These are phyloP conservation scores for Agapostemon virescens DNA, from an alignment of 2,888 invertebrate species.

Conservation along the genomic window DNA sequence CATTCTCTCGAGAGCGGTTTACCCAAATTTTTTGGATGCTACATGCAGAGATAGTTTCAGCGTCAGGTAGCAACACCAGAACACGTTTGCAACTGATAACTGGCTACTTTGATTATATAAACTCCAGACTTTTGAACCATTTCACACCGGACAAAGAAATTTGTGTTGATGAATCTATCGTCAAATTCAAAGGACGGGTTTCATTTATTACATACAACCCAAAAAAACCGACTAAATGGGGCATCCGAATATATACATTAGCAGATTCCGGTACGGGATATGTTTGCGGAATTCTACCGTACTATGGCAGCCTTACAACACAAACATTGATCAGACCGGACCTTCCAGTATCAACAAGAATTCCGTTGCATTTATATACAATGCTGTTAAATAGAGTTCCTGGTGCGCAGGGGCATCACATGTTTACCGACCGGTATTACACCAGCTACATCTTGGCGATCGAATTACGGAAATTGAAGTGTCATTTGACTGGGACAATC, in stretches of 20 bases:
- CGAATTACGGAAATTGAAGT: conserved; percentile 21
- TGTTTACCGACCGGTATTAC: conserved; percentile 20
- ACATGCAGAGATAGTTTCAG: not conserved
- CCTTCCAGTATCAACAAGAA: too few species aligned
- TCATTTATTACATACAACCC: conserved; percentile 7
- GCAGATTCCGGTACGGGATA: not conserved
- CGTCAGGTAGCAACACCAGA: too few species aligned
- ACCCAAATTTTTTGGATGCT: conserved; percentile 1
- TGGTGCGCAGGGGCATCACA: conserved; percentile 20
- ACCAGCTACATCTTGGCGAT: conserved; percentile 6
- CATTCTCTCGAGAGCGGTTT: conserved; percentile 3
- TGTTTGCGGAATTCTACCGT: not conserved
- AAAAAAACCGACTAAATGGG: conserved; percentile 12
- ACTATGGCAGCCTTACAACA: not conserved
- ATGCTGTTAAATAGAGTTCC: conserved; percentile 13
- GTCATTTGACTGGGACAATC: conserved; percentile 23
- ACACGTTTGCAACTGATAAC: not conserved
- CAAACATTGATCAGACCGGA: conserved; percentile 6
- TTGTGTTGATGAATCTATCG: not conserved
- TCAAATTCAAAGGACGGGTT: conserved; percentile 14
- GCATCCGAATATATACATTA: conserved; percentile 1
- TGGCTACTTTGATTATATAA: not conserved
- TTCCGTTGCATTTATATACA: not conserved
- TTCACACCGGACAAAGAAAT: not conserved
- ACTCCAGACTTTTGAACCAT: not conserved